Evolutionary conservation across 2,888 invertebrate genomes (phyloP).

Genomic region (Achlya flavicornis): DNA sequence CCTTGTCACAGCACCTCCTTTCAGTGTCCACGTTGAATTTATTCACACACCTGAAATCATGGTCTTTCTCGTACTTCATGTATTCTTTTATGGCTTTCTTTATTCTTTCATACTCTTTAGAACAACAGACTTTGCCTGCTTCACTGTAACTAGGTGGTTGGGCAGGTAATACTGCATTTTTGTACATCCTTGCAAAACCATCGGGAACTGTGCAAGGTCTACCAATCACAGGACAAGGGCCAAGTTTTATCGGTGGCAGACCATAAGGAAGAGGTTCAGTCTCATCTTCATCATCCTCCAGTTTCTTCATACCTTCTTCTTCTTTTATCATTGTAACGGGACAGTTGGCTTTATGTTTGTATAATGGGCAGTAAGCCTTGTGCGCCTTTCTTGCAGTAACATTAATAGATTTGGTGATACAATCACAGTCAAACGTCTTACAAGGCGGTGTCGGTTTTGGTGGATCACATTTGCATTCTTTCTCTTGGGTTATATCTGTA

Average conservation of each 20-base stretch:
- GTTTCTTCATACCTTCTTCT: slow-evolving; percentile 59
- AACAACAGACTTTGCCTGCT: slow-evolving; percentile 77
- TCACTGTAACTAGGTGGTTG: slow-evolving; percentile 68
- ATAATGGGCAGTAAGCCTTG: slow-evolving; percentile 69
- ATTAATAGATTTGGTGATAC: slow-evolving; percentile 57
- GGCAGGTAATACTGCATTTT: slow-evolving; percentile 56
- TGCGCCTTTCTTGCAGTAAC: slow-evolving; percentile 62
- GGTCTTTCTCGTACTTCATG: slow-evolving; percentile 65
- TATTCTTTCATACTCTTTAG: slow-evolving; percentile 75
- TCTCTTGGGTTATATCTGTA: slow-evolving; percentile 57
- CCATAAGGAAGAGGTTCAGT: slow-evolving; percentile 72
- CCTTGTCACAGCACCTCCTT: slow-evolving; percentile 75
- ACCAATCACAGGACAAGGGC: slow-evolving; percentile 77
- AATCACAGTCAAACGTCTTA: slow-evolving; percentile 72
- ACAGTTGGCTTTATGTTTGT: slow-evolving; percentile 67
- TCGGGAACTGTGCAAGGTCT: slow-evolving; percentile 74
- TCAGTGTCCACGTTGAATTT: slow-evolving; percentile 72
- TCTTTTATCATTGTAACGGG: slow-evolving; percentile 63
- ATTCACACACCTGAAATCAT: slow-evolving; percentile 71
- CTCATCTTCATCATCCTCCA: slow-evolving; percentile 70
- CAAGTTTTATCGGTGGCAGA: slow-evolving; percentile 70
- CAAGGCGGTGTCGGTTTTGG: slow-evolving; percentile 68
- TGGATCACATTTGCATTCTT: slow-evolving; percentile 72
- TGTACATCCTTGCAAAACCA: slow-evolving; percentile 77
- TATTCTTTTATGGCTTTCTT: slow-evolving; percentile 74